These are phyloP conservation scores for Pherbina coryleti DNA, from an alignment of 2,888 invertebrate genomes.

Conservation along the genomic window DNA sequence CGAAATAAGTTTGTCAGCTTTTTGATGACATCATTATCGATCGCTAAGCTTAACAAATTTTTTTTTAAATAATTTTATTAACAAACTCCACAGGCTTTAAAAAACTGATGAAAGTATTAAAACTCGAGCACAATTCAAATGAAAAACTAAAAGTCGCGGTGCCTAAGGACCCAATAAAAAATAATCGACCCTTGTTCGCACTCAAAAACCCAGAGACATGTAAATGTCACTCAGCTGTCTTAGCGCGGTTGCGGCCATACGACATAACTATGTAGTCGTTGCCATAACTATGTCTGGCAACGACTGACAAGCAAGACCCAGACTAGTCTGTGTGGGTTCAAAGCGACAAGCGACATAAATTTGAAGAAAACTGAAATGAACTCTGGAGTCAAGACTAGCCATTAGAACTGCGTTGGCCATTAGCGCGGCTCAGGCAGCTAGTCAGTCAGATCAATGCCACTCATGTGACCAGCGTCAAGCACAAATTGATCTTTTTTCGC, in stretches of 20 bases:
- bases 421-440: neutral
- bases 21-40: too few species aligned
- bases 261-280: neutral
- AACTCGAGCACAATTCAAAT: too few species aligned
- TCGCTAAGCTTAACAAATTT: too few species aligned
- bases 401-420: conserved; percentile 20
- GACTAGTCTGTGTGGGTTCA: conserved; percentile 7
- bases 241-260: neutral
- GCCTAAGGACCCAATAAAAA: too few species aligned
- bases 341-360: conserved; percentile 21
- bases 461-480: neutral
- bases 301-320: neutral
- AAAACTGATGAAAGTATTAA: too few species aligned
- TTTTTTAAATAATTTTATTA: too few species aligned
- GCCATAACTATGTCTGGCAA: neutral
- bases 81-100: too few species aligned
- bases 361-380: neutral
- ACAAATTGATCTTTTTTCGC: neutral
- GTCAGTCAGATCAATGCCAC: neutral
- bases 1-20: too few species aligned
- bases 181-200: too few species aligned
- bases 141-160: too few species aligned
- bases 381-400: neutral
- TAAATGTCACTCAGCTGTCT: conserved; percentile 13
- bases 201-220: neutral